Evolutionary conservation across 2,888 invertebrate genomes (phyloP).

Genomic region (Argyresthia albistria): DNA sequence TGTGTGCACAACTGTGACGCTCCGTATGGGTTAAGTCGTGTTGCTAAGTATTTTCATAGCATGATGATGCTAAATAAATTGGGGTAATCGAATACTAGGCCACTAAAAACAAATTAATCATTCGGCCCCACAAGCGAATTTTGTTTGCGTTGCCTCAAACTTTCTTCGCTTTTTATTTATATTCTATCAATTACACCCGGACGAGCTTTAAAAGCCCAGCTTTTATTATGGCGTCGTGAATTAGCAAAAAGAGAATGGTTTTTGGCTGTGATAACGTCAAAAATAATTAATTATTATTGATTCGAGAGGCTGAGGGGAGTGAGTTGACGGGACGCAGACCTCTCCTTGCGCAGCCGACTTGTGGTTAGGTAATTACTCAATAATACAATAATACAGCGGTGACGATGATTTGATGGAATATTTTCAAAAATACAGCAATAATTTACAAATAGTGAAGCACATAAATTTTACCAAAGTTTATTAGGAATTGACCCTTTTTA

Average conservation of each 20-base stretch:
- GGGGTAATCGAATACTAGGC: too few species aligned
- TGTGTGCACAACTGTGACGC: too few species aligned
- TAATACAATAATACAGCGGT: conserved; percentile 8
- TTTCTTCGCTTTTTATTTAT: conserved; percentile 58
- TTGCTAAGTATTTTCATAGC: too few species aligned
- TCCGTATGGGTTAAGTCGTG: too few species aligned
- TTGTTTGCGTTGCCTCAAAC: conserved; percentile 30
- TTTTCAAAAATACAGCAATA: too few species aligned
- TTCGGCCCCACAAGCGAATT: too few species aligned
- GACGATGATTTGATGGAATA: too few species aligned
- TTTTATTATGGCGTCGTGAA: conserved; percentile 76
- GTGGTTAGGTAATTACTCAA: conserved; percentile 63
- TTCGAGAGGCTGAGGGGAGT: conserved; percentile 45
- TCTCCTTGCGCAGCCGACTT: conserved; percentile 32
- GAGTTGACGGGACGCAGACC: conserved; percentile 36
- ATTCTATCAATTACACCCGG: conserved; percentile 67
- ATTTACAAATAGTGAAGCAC: too few species aligned
- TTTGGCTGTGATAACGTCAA: conserved; percentile 78
- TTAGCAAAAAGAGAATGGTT: conserved; percentile 79
- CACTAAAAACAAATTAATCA: too few species aligned
- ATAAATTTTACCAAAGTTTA: too few species aligned
- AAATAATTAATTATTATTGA: conserved; percentile 82
- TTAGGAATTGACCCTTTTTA: too few species aligned
- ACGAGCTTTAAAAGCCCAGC: conserved; percentile 56
- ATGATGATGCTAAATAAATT: too few species aligned